phyloP scores from a whole-genome alignment of 2,113 vertebrate species.

The Lophius piscatorius region DNA sequence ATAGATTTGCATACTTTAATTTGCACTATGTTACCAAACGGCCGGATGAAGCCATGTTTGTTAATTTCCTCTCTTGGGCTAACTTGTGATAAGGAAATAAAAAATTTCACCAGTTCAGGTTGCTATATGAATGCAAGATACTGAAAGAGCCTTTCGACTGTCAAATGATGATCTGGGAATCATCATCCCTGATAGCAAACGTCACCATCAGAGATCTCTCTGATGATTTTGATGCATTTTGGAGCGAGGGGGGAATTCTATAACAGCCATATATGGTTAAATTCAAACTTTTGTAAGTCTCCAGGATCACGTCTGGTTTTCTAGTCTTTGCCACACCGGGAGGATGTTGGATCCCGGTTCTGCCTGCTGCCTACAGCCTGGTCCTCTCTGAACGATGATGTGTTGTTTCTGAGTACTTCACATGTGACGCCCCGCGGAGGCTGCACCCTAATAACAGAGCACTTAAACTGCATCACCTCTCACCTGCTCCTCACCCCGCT shows the following conservation, averaged over 20 bases:
- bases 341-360: constrained; percentile 46
- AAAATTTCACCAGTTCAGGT: constrained; percentile 70
- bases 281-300: background rate
- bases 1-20: constrained; percentile 78
- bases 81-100: constrained; percentile 71
- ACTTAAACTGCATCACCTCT: constrained; percentile 53
- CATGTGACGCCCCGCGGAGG: constrained; percentile 41
- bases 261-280: too few relatives aligned
- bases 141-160: constrained; percentile 76
- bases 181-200: constrained; percentile 58
- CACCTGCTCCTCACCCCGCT: constrained; percentile 39
- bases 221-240: constrained; percentile 15
- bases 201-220: background rate
- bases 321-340: constrained; percentile 50
- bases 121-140: constrained; percentile 78
- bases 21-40: constrained; percentile 81
- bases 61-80: constrained; percentile 66
- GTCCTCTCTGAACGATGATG: constrained; percentile 74
- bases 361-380: constrained; percentile 74
- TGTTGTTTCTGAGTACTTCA: constrained; percentile 58
- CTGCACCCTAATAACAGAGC: constrained; percentile 52
- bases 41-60: constrained; percentile 52
- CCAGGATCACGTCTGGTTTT: background rate
- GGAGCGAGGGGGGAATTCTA: too few relatives aligned
- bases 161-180: constrained; percentile 52